A percentile compares a stretch with the other conserved stretches of the same genome.
Conservation (phyloP, 2,113 vertebrate genomes). For the Podarcis muralis region DNA sequence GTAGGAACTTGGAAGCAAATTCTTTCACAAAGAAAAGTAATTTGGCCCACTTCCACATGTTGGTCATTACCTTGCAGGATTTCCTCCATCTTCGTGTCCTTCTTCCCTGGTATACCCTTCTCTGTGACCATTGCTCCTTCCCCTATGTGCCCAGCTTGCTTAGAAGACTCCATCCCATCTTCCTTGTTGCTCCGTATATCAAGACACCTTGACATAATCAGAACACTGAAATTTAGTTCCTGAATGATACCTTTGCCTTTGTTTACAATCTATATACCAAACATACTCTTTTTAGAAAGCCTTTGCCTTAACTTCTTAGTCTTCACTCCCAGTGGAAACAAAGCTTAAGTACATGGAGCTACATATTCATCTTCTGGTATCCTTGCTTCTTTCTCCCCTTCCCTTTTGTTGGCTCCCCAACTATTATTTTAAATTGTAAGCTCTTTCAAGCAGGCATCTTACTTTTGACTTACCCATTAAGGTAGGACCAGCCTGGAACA, state of each 20-base stretch:
- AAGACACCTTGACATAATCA: background rate
- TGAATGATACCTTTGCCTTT: background rate
- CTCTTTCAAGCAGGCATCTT: background rate
- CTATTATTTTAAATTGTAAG: background rate
- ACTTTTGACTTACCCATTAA: background rate
- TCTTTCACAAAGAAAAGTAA: background rate
- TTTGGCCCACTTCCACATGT: background rate
- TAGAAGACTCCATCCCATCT: background rate
- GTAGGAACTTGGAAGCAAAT: background rate
- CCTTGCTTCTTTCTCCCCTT: background rate
- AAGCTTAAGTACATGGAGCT: background rate
- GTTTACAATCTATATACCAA: background rate
- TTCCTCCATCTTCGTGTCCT: background rate
- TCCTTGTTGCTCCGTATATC: background rate
- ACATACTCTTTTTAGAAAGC: background rate
- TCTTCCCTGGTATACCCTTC: background rate
- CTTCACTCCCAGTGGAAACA: background rate
- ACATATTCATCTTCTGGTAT: background rate
- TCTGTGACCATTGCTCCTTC: background rate
- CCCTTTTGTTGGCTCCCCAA: background rate
- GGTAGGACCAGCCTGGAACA: too few species aligned
- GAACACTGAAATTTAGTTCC: background rate
- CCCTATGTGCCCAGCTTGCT: background rate
- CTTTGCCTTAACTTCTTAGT: background rate
- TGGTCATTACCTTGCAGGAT: background rate